These are phyloP conservation scores for Xestia sexstrigata DNA, from an alignment of 2,888 invertebrate species.

Conservation along the genomic window DNA sequence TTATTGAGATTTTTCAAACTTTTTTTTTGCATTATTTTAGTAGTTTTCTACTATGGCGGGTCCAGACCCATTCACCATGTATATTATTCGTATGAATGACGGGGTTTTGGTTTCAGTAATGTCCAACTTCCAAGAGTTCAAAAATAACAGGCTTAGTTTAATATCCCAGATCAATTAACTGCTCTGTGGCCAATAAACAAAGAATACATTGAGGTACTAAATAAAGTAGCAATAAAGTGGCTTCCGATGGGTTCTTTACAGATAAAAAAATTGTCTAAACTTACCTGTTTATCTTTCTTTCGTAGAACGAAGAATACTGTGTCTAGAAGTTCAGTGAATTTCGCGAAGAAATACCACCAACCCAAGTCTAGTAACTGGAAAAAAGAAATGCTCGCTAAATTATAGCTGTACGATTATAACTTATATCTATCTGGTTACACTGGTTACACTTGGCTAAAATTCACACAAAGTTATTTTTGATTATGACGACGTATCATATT, in stretches of 20 bases:
- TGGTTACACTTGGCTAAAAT: neutral
- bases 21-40: no score
- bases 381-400: neutral
- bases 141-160: neutral
- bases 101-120: neutral
- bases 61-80: no score
- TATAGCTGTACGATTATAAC: neutral
- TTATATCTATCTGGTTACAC: neutral
- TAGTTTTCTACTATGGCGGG: no score
- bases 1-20: no score
- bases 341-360: conserved; percentile 96
- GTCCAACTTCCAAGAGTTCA: neutral
- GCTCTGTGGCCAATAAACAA: neutral
- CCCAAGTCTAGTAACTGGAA: conserved; percentile 91
- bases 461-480: neutral
- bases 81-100: neutral
- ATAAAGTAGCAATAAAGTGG: neutral
- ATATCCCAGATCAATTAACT: neutral
- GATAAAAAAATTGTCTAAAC: neutral
- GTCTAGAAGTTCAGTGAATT: conserved; percentile 94
- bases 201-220: neutral
- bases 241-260: neutral
- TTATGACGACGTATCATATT: neutral
- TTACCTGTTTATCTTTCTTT: conserved; percentile 92
- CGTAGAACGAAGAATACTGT: conserved; percentile 97